Base-by-base conservation (phyloP, 2,888 invertebrate species). In the Caenorhabditis sp. region DNA sequence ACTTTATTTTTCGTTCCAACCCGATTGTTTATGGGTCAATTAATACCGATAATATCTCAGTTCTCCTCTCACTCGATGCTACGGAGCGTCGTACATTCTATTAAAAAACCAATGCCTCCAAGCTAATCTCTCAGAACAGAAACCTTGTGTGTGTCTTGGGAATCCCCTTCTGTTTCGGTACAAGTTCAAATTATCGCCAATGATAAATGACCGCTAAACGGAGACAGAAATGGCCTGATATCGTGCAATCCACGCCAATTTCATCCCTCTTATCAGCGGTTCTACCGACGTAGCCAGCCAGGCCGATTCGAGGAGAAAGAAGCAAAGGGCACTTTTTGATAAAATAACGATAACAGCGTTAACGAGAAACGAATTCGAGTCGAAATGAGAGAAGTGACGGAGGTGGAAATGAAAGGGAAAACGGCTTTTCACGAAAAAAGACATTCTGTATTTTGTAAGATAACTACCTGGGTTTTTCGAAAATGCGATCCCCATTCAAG, bases 171-270 rank as follows among this genome's bases (percentile, higher is more conserved):
- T 48, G 27, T 15, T 24, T 26, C 37, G 22, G 45, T 22, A n/a
- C 48, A 53, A 63, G 55, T 65, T 46, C 65, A 55, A 46, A 55
- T 35, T 45, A 63, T 55, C 53, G 52, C 7, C 30, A 2, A 11
- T 20, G 32, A 50, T 32, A 15, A 43, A 43, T 43, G 11, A 15
- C 6, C 15, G 39, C 35, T 13, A 35, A 32, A 30, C 11, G 15
- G 48, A 6, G 35, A 1, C 43, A 24, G 13, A 56, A 50, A 58
- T 68, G 68, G 68, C 52, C 68, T 68, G 68, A 68, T 68, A 52
- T 43, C 58, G 43, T 68, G 68, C 46, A 46, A 20, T 22, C 30
- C 53, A 62, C 41, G 41, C 26, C 41, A 27, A 32, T 30, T 63
- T 63, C 52, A 27, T 20, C 35, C 37, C 26, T 35, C 20, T 52